These are phyloP conservation scores for Chrysodeixis includens DNA, from an alignment of 2,888 invertebrate species.

Conservation along the genomic window DNA sequence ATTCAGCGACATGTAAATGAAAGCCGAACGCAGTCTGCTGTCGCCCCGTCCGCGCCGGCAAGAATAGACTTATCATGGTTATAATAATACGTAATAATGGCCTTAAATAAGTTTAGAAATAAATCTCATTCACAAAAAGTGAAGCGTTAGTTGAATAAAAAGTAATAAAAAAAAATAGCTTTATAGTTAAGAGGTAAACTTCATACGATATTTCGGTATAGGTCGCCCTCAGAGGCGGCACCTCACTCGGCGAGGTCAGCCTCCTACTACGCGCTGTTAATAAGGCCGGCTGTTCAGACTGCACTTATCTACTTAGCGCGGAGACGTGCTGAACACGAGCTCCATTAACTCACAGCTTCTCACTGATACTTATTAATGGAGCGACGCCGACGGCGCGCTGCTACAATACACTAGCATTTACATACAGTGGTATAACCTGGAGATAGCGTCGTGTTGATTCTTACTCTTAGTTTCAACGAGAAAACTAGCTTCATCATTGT, in stretches of 20 bases:
- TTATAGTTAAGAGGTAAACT: too few species aligned
- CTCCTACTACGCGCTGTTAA: conserved; percentile 2
- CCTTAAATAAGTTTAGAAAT: too few species aligned
- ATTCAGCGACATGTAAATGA: neutral
- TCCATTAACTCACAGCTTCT: neutral
- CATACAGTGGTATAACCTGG: neutral
- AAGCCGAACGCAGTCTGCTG: neutral
- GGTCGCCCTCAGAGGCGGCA: neutral
- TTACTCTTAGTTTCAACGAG: too few species aligned
- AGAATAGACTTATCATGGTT: too few species aligned
- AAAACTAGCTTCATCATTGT: too few species aligned
- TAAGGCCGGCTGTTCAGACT: neutral
- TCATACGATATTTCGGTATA: too few species aligned
- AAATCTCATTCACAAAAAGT: too few species aligned
- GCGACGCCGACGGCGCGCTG: neutral
- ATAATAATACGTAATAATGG: too few species aligned
- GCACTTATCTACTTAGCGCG: conserved; percentile 7
- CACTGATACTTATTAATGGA: neutral
- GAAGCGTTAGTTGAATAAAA: too few species aligned
- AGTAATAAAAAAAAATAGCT: too few species aligned
- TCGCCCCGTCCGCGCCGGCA: neutral
- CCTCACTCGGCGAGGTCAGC: neutral
- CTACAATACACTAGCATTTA: neutral
- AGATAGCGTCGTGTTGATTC: neutral
- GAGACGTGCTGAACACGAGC: neutral